A percentile compares a stretch with the other conserved stretches of the same genome.
phyloP scores from a whole-genome alignment of 2,797 vertebrate genomes.

The Lycodopsis pacificus region DNA sequence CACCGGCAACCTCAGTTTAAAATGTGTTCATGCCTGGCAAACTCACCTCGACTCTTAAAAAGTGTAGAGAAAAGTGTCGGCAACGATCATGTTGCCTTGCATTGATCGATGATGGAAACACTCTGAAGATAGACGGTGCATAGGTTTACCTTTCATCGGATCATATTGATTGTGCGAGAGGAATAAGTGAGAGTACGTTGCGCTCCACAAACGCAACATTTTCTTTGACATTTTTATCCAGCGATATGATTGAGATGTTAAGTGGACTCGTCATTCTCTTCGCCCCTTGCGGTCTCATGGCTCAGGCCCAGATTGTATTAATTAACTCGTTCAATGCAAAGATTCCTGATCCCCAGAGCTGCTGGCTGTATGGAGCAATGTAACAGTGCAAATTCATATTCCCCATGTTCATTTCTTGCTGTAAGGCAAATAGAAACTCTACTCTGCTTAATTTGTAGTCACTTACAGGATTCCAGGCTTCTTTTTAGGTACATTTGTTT shows the following conservation, averaged over 20 bases:
- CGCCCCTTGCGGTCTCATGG: neutral
- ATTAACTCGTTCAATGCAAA: conserved; percentile 28
- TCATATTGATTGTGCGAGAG: conserved; percentile 9
- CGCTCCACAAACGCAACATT: neutral
- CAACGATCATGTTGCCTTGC: conserved; percentile 1
- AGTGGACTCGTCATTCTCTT: conserved; percentile 15
- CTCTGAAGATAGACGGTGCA: conserved; percentile 8
- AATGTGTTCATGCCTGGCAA: conserved; percentile 47
- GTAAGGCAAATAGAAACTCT: neutral
- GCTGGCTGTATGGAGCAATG: neutral
- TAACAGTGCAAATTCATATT: conserved; percentile 9
- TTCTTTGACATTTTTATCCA: neutral
- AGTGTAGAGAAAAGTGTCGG: conserved; percentile 22
- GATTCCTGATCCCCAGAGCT: conserved; percentile 12
- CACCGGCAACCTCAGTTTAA: conserved; percentile 52
- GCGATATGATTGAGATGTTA: conserved; percentile 11
- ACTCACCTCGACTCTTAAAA: conserved; percentile 37
- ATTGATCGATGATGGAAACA: conserved; percentile 37
- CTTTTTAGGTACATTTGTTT: neutral
- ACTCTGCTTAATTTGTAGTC: neutral
- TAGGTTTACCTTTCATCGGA: neutral
- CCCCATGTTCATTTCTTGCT: neutral
- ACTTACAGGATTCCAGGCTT: neutral
- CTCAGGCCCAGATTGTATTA: conserved; percentile 24
- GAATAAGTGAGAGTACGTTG: conserved; percentile 6